Evolutionary conservation across 2,888 invertebrate genomes (phyloP), one percentile per base, ranked within the genome.

Genomic region (Caenorhabditis plicata): DNA sequence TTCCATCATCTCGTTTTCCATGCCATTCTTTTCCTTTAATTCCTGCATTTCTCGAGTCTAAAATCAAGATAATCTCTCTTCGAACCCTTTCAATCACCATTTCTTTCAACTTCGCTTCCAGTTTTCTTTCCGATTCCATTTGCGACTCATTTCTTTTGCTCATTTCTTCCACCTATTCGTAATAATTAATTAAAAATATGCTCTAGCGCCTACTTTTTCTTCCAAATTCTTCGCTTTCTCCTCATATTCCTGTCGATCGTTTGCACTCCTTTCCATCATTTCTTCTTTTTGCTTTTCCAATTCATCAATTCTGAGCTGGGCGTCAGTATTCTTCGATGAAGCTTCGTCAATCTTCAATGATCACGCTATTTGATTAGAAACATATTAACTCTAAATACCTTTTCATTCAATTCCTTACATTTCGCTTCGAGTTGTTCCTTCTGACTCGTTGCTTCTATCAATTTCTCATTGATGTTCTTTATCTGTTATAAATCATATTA

Each of bases 401-500:
- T n/a, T n/a, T n/a, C n/a, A n/a, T n/a, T n/a, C n/a, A n/a, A n/a
- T n/a, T n/a, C n/a, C n/a, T n/a, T n/a, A n/a, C n/a, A n/a, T n/a
- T n/a, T n/a, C n/a, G 47, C 48, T 11, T 35, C 27, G 7, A 54
- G 38, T 5, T 42, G 47, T 31, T 42, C 29, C 31, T 54, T 54
- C 23, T 48, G 47, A 11, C 23, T 5, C 8, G 19, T 20, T 1
- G 27, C 25, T 20, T 42, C 42, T n/a, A 32, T 27, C 1, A 42
- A n/a, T 7, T 25, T 40, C 20, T 36, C 31, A 20, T 54, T 47
- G 3, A 36, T 26, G 20, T 47, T 39, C 19, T 54, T 44, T 0
- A 54, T 32, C n/a, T 54, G 38, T 11, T 54, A 42, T n/a, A n/a
- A n/a, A n/a, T n/a, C n/a, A n/a, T n/a, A 44, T 26, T 32, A 4